A percentile compares a stretch with the other conserved stretches of the same genome.
Conservation (phyloP, 2,113 vertebrate genomes). For the Egretta garzetta region DNA sequence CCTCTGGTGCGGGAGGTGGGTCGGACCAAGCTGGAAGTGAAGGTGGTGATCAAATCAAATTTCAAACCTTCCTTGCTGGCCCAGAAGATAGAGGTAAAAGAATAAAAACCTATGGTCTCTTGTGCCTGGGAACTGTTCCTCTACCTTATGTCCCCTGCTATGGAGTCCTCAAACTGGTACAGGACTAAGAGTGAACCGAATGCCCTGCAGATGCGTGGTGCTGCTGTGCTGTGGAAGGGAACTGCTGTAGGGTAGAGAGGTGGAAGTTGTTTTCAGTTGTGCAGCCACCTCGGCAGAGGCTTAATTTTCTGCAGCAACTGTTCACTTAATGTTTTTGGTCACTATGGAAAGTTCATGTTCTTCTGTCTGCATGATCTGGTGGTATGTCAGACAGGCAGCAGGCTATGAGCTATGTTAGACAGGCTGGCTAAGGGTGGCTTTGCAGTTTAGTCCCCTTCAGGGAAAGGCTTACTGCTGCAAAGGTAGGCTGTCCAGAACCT, state of each 20-base stretch:
- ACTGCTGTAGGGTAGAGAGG: background rate
- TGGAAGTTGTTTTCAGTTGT: background rate
- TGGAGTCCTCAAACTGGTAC: background rate
- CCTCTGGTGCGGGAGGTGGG: constrained; percentile 96
- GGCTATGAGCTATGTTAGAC: background rate
- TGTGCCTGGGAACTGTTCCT: background rate
- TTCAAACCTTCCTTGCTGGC: constrained; percentile 98
- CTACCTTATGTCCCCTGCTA: background rate
- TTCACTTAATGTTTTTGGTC: background rate
- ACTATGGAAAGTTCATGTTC: background rate
- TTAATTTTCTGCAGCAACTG: background rate
- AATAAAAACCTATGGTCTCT: background rate
- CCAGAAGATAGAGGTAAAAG: constrained; percentile 97
- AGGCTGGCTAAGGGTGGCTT: background rate
- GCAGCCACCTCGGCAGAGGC: background rate
- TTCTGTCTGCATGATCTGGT: background rate
- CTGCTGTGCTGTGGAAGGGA: background rate
- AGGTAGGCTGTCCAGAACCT: background rate
- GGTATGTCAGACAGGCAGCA: background rate
- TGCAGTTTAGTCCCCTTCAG: background rate
- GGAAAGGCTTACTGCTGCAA: background rate
- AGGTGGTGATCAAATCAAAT: constrained; percentile 99
- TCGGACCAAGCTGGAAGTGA: constrained; percentile 97
- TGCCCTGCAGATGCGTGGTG: background rate
- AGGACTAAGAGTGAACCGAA: background rate